Percentiles rank a stretch among this genome's conserved stretches.
Conservation (phyloP, 1,140 invertebrate species). For the Goniozus legneri region DNA sequence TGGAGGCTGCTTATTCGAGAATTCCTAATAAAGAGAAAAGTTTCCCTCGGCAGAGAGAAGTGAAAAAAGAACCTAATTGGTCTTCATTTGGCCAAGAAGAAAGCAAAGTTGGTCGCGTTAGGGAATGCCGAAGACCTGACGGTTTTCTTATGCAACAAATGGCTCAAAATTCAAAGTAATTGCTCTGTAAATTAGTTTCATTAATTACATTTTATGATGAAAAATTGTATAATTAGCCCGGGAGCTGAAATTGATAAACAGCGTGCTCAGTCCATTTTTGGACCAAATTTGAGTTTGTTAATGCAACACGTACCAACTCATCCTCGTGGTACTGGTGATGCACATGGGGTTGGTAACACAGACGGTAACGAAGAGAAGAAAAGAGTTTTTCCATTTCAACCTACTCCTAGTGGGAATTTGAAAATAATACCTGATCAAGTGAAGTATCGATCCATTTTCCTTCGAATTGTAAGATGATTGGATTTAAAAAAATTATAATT, state of each 20-base stretch:
- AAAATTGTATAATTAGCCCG: no score
- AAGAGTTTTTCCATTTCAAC: constrained; percentile 59
- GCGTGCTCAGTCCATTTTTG: background rate
- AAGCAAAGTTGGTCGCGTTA: no score
- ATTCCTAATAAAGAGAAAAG: background rate
- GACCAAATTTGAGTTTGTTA: constrained; percentile 20
- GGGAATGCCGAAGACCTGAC: no score
- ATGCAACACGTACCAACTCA: constrained; percentile 35
- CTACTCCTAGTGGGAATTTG: constrained; percentile 64
- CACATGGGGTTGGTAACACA: constrained; percentile 9
- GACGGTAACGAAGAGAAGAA: constrained; percentile 19
- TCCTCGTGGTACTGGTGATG: constrained; percentile 15
- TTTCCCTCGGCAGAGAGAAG: no score
- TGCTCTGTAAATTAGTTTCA: no score
- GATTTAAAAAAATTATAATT: no score
- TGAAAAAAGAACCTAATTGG: no score
- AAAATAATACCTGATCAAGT: constrained; percentile 67
- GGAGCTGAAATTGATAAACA: no score
- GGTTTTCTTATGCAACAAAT: no score
- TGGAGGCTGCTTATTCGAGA: background rate
- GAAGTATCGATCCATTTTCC: constrained; percentile 5
- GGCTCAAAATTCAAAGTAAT: no score
- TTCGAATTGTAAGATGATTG: background rate
- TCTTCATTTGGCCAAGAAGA: no score
- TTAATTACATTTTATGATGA: no score